Evolutionary conservation across 64 coral and sea anemone genomes (phyloP).

Genomic region (Stylophora pistillata): DNA sequence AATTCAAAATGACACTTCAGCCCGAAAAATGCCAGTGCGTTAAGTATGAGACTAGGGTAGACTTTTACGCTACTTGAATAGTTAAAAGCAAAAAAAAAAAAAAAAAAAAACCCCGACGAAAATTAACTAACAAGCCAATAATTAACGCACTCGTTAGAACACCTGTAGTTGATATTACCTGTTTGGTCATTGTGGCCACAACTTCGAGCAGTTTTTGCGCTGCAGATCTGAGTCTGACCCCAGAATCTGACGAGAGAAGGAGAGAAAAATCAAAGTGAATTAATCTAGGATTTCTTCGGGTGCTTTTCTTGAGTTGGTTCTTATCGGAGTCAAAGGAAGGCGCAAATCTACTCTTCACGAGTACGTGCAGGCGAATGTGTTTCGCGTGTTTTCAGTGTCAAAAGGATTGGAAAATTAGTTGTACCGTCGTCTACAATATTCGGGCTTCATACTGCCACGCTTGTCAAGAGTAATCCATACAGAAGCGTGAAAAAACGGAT

Average conservation of each 20-base stretch:
- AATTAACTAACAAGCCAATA: too few relatives aligned
- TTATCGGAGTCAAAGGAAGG: neutral
- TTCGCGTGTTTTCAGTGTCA: too few relatives aligned
- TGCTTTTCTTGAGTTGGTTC: too few relatives aligned
- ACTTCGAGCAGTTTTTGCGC: slow-evolving; percentile 88
- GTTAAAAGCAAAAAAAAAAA: too few relatives aligned
- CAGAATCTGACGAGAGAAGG: slow-evolving; percentile 53
- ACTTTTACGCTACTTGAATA: too few relatives aligned
- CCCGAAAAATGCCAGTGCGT: neutral
- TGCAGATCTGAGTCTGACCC: slow-evolving; percentile 76
- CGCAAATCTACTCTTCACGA: neutral
- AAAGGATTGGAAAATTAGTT: too few relatives aligned
- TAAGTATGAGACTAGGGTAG: neutral
- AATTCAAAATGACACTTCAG: neutral
- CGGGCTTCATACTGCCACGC: too few relatives aligned
- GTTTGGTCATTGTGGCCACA: slow-evolving; percentile 78
- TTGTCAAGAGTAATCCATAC: too few relatives aligned
- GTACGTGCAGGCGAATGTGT: neutral
- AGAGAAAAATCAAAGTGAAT: neutral
- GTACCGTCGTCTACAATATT: too few relatives aligned
- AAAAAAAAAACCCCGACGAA: too few relatives aligned
- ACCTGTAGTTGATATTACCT: slow-evolving; percentile 60
- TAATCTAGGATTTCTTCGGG: too few relatives aligned
- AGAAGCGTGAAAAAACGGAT: too few relatives aligned
- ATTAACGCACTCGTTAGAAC: neutral